Evolutionary conservation across 1,140 invertebrate species (phyloP).

Genomic region (Aporrectodea caliginosa): DNA sequence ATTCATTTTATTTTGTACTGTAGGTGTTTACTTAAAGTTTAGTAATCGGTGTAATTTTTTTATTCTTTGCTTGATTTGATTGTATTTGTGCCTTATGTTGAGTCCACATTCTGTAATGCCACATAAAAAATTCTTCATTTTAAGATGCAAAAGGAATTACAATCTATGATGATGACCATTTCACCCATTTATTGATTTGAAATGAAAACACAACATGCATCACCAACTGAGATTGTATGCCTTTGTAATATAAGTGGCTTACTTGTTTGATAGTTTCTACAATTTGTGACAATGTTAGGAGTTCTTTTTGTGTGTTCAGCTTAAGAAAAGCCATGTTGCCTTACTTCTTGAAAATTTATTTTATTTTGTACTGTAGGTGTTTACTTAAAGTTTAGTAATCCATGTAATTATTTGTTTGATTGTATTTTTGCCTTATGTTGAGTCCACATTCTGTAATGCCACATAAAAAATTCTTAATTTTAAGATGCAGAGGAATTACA

Average conservation of each 20-base stretch:
- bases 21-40: neutral
- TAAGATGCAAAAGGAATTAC: neutral
- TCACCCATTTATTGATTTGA: constrained; percentile 3
- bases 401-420: neutral
- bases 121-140: neutral
- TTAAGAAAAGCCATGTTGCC: no score
- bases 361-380: neutral
- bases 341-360: neutral
- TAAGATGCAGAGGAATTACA: neutral
- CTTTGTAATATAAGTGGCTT: neutral
- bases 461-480: neutral
- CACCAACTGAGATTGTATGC: constrained; percentile 28
- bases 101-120: neutral
- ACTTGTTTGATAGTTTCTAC: neutral
- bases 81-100: neutral
- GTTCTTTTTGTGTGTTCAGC: neutral
- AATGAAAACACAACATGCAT: constrained; percentile 31
- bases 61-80: neutral
- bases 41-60: neutral
- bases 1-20: neutral
- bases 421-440: neutral
- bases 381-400: neutral
- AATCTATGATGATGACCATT: constrained; percentile 4
- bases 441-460: neutral
- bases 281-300: neutral